Evolutionary conservation across 1,140 invertebrate species (phyloP).

Genomic region (Zaprionus vittiger): DNA sequence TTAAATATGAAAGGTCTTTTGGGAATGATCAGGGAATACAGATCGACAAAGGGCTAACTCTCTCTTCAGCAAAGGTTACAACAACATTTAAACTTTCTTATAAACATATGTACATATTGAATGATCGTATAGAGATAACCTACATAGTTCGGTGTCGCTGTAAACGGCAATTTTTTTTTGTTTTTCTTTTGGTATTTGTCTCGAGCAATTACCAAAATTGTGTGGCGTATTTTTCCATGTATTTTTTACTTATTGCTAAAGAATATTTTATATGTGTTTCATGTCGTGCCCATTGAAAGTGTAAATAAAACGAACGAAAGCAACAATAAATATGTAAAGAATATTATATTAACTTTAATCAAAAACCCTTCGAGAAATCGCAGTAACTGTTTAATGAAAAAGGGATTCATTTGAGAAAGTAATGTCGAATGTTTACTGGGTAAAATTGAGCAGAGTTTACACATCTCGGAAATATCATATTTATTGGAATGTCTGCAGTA

Average conservation of each 20-base stretch:
- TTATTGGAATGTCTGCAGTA: constrained; percentile 1
- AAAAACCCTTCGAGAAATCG: not conserved
- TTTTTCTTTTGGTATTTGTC: constrained; percentile 20
- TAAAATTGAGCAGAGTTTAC: not conserved
- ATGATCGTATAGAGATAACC: constrained; percentile 11
- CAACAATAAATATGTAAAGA: constrained; percentile 41
- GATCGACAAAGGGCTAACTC: constrained; percentile 11
- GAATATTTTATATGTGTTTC: constrained; percentile 35
- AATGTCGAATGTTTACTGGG: not conserved
- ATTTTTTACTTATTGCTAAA: constrained; percentile 22
- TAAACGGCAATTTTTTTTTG: constrained; percentile 31
- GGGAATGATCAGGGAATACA: constrained; percentile 9
- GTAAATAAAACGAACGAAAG: constrained; percentile 47
- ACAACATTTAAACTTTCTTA: constrained; percentile 22
- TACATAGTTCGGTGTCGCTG: constrained; percentile 27
- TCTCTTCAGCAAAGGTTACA: constrained; percentile 14
- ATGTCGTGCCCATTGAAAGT: constrained; percentile 43
- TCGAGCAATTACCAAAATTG: constrained; percentile 7
- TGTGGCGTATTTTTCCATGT: constrained; percentile 36
- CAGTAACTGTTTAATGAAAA: not conserved
- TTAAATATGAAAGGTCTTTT: constrained; percentile 33
- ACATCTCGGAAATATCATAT: not conserved
- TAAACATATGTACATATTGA: constrained; percentile 7
- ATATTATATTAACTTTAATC: constrained; percentile 46
- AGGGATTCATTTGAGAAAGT: not conserved